These are phyloP conservation scores for Eclectus roratus DNA, from an alignment of 2,113 vertebrate species.

Conservation along the genomic window DNA sequence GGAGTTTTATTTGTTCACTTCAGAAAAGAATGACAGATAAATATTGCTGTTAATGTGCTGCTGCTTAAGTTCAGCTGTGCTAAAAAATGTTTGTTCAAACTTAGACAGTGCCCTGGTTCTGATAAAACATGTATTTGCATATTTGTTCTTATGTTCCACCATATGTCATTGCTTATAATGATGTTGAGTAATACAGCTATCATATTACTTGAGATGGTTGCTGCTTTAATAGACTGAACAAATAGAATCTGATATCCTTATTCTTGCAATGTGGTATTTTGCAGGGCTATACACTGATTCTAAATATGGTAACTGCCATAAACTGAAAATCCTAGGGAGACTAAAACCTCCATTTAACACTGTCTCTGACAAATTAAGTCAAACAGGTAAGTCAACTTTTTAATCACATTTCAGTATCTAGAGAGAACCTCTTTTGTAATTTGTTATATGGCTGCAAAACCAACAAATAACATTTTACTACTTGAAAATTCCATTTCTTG, in stretches of 20 bases:
- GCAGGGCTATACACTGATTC: not conserved
- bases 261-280: not conserved
- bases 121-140: not conserved
- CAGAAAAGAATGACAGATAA: not conserved
- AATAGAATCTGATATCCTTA: not conserved
- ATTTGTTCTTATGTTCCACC: conserved; percentile 12
- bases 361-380: not conserved
- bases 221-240: conserved; percentile 20
- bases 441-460: not conserved
- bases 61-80: not conserved
- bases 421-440: not conserved
- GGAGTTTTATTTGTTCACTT: not conserved
- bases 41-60: not conserved
- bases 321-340: not conserved
- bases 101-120: not conserved
- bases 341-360: not conserved
- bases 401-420: not conserved
- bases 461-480: not conserved
- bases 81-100: conserved; percentile 9
- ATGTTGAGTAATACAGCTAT: conserved; percentile 13
- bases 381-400: not conserved
- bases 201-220: not conserved
- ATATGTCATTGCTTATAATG: conserved; percentile 21
- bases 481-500: not conserved
- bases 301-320: not conserved